Conservation (phyloP, 2,797 vertebrate species). For the Smutsia gigantea region DNA sequence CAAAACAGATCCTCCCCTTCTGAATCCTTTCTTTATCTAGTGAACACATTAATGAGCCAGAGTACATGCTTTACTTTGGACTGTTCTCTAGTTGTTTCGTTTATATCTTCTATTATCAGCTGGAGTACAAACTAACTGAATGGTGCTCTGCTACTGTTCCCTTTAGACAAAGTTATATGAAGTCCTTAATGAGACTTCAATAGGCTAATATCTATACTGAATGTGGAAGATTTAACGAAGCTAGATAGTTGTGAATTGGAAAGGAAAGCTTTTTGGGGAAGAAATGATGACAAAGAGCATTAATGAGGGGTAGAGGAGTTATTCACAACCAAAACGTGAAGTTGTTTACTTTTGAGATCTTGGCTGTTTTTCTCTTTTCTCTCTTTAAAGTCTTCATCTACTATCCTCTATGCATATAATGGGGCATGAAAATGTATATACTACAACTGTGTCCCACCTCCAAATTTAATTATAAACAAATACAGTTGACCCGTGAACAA, state of each 20-base stretch:
- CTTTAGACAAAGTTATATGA: constrained; percentile 52
- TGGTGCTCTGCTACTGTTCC: constrained; percentile 48
- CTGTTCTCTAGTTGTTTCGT: constrained; percentile 40
- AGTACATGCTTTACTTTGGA: constrained; percentile 21
- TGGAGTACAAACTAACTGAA: constrained; percentile 44
- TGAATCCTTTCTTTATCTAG: constrained; percentile 38
- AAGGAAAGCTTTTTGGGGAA: constrained; percentile 26
- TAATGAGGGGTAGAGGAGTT: neutral
- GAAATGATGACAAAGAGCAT: neutral
- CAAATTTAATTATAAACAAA: constrained; percentile 53
- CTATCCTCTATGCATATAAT: neutral
- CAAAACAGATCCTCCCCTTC: constrained; percentile 28
- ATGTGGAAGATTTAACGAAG: constrained; percentile 15
- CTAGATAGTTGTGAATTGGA: neutral
- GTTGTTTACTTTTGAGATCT: neutral
- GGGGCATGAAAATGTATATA: neutral
- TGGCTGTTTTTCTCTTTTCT: constrained; percentile 42
- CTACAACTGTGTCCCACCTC: neutral
- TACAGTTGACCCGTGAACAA: too few species aligned
- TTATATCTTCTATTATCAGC: constrained; percentile 50
- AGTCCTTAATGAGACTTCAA: constrained; percentile 29
- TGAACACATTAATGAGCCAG: constrained; percentile 4
- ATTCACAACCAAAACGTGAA: constrained; percentile 13
- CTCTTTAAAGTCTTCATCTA: constrained; percentile 43
- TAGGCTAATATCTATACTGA: neutral